Evolutionary conservation across 2,113 vertebrate species (phyloP).

Genomic region (Tetrao urogallus): DNA sequence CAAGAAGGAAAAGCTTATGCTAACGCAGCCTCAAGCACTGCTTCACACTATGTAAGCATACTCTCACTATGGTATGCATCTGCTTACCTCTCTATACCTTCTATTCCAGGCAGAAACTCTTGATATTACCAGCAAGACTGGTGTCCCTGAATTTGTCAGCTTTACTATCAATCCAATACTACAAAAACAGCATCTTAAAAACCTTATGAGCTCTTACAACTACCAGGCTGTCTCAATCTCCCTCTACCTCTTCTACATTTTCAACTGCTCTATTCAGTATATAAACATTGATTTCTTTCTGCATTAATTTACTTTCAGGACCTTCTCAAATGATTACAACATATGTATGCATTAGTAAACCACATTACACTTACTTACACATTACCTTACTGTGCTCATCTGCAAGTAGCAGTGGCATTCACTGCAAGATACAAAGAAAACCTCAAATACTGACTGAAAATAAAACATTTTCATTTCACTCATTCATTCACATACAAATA

Average conservation of each 20-base stretch:
- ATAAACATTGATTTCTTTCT: neutral
- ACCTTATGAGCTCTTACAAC: neutral
- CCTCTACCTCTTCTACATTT: neutral
- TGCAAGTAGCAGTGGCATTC: neutral
- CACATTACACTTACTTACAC: neutral
- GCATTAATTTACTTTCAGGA: neutral
- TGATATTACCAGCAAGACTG: neutral
- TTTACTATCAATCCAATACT: neutral
- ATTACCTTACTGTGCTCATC: neutral
- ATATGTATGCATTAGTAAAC: neutral
- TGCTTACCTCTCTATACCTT: neutral
- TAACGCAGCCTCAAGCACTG: accelerated
- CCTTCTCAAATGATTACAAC: neutral
- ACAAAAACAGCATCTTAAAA: neutral
- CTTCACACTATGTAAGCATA: neutral
- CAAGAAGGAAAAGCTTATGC: neutral
- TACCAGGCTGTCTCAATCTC: neutral
- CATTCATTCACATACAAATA: neutral
- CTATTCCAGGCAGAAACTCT: neutral
- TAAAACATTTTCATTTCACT: neutral
- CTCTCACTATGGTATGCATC: neutral
- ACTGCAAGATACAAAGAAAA: neutral
- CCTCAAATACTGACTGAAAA: neutral
- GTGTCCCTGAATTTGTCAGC: neutral
- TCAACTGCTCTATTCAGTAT: neutral